These are phyloP conservation scores for Apotomis turbidana DNA, from an alignment of 2,888 invertebrate species.

Conservation along the genomic window DNA sequence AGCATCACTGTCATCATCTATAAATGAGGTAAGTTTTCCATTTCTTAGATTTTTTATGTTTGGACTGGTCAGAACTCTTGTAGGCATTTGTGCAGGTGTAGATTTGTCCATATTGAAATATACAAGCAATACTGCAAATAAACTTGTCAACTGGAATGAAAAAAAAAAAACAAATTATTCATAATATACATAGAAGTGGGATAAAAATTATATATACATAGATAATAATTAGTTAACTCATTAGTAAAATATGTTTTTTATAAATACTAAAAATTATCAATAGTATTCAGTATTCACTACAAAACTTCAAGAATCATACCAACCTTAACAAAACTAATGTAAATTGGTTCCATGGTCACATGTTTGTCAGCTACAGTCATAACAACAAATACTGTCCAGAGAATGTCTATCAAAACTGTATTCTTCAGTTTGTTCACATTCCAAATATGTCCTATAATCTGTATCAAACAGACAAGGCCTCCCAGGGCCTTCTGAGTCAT, in stretches of 20 bases:
- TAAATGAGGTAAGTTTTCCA: constrained; percentile 53
- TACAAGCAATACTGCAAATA: constrained; percentile 62
- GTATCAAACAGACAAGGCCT: constrained; percentile 71
- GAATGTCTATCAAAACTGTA: constrained; percentile 68
- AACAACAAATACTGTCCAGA: constrained; percentile 71
- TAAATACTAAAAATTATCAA: too few relatives aligned
- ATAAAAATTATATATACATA: too few relatives aligned
- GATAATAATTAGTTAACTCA: too few relatives aligned
- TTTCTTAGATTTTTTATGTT: constrained; percentile 64
- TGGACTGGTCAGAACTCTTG: constrained; percentile 54
- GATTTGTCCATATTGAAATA: constrained; percentile 62
- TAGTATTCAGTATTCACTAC: too few relatives aligned
- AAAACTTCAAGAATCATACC: constrained; percentile 44
- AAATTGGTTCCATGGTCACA: constrained; percentile 56
- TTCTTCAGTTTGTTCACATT: constrained; percentile 68
- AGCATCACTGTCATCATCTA: constrained; percentile 62
- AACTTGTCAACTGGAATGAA: constrained; percentile 68
- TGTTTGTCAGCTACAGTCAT: constrained; percentile 59
- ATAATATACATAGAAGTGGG: constrained; percentile 1
- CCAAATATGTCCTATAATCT: constrained; percentile 71
- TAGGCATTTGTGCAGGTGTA: constrained; percentile 48
- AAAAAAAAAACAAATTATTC: constrained; percentile 35
- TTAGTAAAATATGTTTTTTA: too few relatives aligned
- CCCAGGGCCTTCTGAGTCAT: constrained; percentile 67
- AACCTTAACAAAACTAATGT: constrained; percentile 70